Evolutionary conservation across 2,888 invertebrate genomes (phyloP), one percentile per base, ranked within the genome.

Genomic region (Drosophila trichaetosa): DNA sequence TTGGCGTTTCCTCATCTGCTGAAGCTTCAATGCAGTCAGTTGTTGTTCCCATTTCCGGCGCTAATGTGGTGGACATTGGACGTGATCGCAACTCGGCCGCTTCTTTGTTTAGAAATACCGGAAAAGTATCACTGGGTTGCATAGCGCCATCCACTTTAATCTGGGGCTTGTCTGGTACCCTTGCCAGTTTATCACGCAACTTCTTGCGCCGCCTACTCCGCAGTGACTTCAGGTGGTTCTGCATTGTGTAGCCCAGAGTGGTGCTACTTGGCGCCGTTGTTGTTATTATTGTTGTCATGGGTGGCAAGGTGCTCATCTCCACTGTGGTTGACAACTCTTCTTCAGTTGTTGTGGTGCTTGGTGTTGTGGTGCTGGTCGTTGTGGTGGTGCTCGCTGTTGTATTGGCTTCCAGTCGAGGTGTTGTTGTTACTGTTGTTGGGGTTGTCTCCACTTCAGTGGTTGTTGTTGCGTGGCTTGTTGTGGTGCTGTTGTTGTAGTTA

Each of bases 101-200:
- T 49, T 68, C 57, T 24, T 61, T 72, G 59, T 65, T 75, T 24
- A 72, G 46, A 33, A 73, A 65, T 4, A 87, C 88, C 38, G 77
- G 73, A 54, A 72, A 68, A 11, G 78, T 64, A 38, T 80, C 86
- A 36, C 85, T 85, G 46, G 85, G 61, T 52, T 73, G 83, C 60
- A 73, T 72, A 16, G 65, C 52, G n/a, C 68, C 76, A 56, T 85
- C 84, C 18, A 72, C 24, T 7, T 87, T 84, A 40, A 82, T 87
- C 46, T 69, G 62, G 0, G 84, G 84, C 0, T 51, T 31, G 63
- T 89, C 85, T 18, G 83, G 87, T 4, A 89, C 89, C n/a, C 57
- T 31, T 0, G 87, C 42, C 0, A 11, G 1, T 16, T 49, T 58
- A 7, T 0, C 13, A 2, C 21, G 51, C 10, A 29, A 29, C 8